Conservation (phyloP, 35 echinoderm and acorn worm species). For the Anneissia japonica region DNA sequence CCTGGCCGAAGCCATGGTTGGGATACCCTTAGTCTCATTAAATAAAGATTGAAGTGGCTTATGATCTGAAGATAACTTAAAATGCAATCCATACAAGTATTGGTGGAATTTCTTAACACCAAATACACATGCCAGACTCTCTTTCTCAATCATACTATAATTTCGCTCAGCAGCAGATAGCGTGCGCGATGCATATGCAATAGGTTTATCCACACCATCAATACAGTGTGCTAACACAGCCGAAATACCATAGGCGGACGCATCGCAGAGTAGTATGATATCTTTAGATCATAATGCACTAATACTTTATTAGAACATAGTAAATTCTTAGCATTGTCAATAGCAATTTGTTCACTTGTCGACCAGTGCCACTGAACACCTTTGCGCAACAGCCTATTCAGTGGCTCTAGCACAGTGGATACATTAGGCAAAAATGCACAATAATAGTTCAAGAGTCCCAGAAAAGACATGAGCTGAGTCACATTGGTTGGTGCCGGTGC, state of each 20-base stretch:
- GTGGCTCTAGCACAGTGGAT: constrained; percentile 27
- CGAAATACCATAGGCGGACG: constrained; percentile 48
- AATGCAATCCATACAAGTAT: constrained; percentile 13
- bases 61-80: constrained; percentile 21
- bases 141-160: background rate
- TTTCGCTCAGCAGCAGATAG: background rate
- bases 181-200: constrained; percentile 44
- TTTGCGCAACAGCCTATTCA: constrained; percentile 33
- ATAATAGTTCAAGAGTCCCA: constrained; percentile 58
- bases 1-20: constrained; percentile 34
- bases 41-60: constrained; percentile 38
- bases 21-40: constrained; percentile 14
- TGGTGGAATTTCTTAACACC: constrained; percentile 32
- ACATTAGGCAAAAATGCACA: constrained; percentile 50
- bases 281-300: constrained; percentile 46
- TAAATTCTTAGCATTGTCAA: constrained; percentile 29
- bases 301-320: constrained; percentile 30
- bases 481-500: constrained; percentile 15
- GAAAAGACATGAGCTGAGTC: constrained; percentile 25
- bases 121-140: constrained; percentile 3
- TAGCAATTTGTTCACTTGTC: constrained; percentile 3
- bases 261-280: constrained; percentile 37
- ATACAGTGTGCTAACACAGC: constrained; percentile 25
- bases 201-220: constrained; percentile 28
- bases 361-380: constrained; percentile 34